Evolutionary conservation across 1,140 invertebrate species (phyloP).

Genomic region (Drosophila neocordata): DNA sequence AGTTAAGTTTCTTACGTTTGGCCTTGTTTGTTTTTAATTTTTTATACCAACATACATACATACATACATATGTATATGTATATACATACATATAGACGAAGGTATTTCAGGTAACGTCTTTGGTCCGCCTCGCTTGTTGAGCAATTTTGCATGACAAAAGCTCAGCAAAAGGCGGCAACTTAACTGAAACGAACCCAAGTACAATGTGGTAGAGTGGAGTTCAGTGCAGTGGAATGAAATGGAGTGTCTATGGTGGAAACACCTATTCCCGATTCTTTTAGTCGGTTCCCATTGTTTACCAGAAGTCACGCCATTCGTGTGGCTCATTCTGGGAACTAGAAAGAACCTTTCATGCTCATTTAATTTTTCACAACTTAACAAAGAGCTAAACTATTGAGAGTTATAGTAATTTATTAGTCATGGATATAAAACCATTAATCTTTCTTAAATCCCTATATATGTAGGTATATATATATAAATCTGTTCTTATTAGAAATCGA

Average conservation of each 20-base stretch:
- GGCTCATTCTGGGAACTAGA: background rate
- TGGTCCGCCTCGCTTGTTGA: constrained; percentile 42
- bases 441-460: too few species aligned
- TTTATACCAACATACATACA: background rate
- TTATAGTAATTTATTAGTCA: background rate
- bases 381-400: background rate
- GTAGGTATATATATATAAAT: too few species aligned
- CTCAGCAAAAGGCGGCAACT: constrained; percentile 29
- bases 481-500: too few species aligned
- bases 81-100: background rate
- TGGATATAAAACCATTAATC: background rate
- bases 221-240: background rate
- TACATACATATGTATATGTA: background rate
- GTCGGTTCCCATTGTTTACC: constrained; percentile 6
- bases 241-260: constrained; percentile 1
- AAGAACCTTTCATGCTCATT: constrained; percentile 8
- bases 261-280: constrained; percentile 2
- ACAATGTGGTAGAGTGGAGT: background rate
- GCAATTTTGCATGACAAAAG: constrained; percentile 63
- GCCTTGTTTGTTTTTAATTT: constrained; percentile 60
- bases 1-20: constrained; percentile 29
- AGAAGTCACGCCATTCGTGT: constrained; percentile 23
- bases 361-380: constrained; percentile 28
- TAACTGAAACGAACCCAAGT: background rate
- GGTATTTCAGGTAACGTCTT: constrained; percentile 18